Evolutionary conservation across 2,888 invertebrate species (phyloP), one percentile per base, ranked within the genome.

Genomic region (Leucophenga maculata): DNA sequence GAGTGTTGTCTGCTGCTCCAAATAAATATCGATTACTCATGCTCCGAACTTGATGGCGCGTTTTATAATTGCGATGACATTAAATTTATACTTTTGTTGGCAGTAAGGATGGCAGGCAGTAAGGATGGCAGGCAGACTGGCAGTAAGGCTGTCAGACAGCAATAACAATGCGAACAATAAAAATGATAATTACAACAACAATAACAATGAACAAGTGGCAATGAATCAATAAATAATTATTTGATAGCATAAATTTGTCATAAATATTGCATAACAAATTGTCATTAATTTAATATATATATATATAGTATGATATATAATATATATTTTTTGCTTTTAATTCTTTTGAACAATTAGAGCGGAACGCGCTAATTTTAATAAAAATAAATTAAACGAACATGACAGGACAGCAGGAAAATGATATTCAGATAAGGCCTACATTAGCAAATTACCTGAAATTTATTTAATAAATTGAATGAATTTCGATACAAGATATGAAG

Each of bases 231-330:
- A 62, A 46, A 62, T 62, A 46, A 62, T 62, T 44, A 62, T 62
- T 46, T 62, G 62, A 62, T 62, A 44, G 62, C 62, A 62, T 62
- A 62, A 62, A 62, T 62, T 62, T 62, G 62, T 62, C 62, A 62
- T 62, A 62, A 62, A 62, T 62, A 62, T 20, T 62, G 20, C 44
- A 62, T 62, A 46, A 48, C 62, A 62, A 62, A 62, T 62, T 62
- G 62, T 62, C 62, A 62, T 62, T 62, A 62, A 62, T 46, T 46
- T 22, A 16, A 18, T 16, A 16, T 22, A n/a, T 50, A 6, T 60
- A 39, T 57, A 26, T 57, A 31, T 39, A 39, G 26, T 26, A 16
- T 55, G 18, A 16, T n/a, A n/a, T n/a, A n/a, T n/a, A n/a, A n/a
- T n/a, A n/a, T n/a, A n/a, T n/a, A n/a, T n/a, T n/a, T 50, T 8